phyloP scores from a whole-genome alignment of 2,113 vertebrate species.

The Dendrocopos noguchii region DNA sequence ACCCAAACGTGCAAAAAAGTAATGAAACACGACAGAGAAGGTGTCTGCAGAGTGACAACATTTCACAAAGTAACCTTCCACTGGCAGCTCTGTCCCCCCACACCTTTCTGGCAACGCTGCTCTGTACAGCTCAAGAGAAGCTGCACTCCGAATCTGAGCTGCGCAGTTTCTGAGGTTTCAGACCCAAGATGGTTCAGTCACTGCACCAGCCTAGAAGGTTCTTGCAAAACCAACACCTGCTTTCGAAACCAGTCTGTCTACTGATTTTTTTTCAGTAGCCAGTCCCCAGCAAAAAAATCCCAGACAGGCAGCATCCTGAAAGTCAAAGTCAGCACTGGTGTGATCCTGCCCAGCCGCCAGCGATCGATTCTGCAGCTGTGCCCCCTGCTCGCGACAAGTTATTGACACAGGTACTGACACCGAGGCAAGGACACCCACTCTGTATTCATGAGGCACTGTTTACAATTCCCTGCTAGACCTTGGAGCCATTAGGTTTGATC shows the following conservation, averaged over 20 bases:
- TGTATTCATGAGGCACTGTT: not conserved
- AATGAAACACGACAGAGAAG: slow-evolving; percentile 23
- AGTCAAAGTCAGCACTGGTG: slow-evolving; percentile 38
- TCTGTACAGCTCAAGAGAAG: not conserved
- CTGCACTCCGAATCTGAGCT: not conserved
- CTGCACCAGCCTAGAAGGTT: not conserved
- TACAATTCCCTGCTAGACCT: slow-evolving; percentile 11
- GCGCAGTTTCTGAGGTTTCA: slow-evolving; percentile 17
- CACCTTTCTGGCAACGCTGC: not conserved
- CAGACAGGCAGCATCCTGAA: slow-evolving; percentile 34
- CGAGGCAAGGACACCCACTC: not conserved
- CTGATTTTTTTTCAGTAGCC: not conserved
- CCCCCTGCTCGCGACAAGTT: not conserved
- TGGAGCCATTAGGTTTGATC: slow-evolving; percentile 1
- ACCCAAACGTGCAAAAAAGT: slow-evolving; percentile 15
- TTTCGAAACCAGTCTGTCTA: slow-evolving; percentile 17
- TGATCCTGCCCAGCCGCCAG: not conserved
- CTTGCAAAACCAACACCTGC: slow-evolving; percentile 13
- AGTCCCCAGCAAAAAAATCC: slow-evolving; percentile 10
- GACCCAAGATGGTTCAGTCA: not conserved
- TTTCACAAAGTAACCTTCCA: not conserved
- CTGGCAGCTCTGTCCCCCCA: not conserved
- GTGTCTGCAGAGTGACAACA: slow-evolving; percentile 19
- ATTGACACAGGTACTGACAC: not conserved
- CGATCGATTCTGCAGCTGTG: slow-evolving; percentile 24